Percentiles rank a stretch among this genome's conserved stretches.
phyloP scores from a whole-genome alignment of 2,113 vertebrate genomes.

The Clinocottus analis region DNA sequence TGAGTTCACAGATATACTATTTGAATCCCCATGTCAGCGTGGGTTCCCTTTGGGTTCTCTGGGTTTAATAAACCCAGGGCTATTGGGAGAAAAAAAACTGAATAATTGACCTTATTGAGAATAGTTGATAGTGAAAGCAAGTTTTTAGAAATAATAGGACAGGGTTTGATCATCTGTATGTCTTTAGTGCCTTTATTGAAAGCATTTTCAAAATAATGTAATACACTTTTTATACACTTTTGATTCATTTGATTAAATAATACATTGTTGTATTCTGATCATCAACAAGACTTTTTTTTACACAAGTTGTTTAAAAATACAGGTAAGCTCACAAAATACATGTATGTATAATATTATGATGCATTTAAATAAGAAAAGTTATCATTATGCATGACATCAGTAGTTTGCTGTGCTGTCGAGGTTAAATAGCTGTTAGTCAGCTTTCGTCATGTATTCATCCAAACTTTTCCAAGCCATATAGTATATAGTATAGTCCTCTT shows the following conservation, averaged over 20 bases:
- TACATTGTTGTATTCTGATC: neutral
- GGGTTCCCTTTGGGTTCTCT: too few relatives aligned
- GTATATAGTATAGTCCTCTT: too few relatives aligned
- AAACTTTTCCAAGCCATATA: too few relatives aligned
- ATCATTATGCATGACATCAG: constrained; percentile 6
- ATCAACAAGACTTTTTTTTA: neutral
- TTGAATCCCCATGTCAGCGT: too few relatives aligned
- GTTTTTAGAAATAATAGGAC: neutral
- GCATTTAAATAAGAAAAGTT: neutral
- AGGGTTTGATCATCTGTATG: neutral
- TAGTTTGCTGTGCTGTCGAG: neutral
- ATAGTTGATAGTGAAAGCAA: neutral
- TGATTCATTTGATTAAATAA: neutral
- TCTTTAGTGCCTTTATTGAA: constrained; percentile 6
- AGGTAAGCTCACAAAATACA: constrained; percentile 11
- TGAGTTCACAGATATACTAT: too few relatives aligned
- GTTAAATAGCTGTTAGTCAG: neutral
- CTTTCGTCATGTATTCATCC: neutral
- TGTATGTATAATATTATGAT: constrained; percentile 3
- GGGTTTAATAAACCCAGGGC: too few relatives aligned
- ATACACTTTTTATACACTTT: neutral
- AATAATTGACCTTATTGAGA: too few relatives aligned
- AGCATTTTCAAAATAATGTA: neutral
- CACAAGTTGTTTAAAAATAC: neutral
- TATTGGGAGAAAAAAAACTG: too few relatives aligned